These are phyloP conservation scores for Laticauda colubrina DNA, from an alignment of 2,113 vertebrate species.

Conservation along the genomic window DNA sequence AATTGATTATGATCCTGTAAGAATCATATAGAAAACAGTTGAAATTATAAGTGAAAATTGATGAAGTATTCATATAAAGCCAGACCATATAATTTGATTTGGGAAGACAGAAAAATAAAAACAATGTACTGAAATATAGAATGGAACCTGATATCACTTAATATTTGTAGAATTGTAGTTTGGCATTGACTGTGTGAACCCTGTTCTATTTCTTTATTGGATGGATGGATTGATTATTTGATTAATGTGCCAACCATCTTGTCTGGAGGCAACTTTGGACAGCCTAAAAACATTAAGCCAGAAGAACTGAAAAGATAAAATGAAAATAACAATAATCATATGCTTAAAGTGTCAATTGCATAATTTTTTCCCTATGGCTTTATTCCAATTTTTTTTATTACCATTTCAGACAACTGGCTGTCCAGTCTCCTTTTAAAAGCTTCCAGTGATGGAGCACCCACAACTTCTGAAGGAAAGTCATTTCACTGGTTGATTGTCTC, in stretches of 20 bases:
- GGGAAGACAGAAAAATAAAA: neutral
- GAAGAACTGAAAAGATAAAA: neutral
- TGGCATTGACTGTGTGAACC: neutral
- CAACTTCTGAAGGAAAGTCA: no score
- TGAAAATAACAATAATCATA: no score
- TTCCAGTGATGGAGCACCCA: no score
- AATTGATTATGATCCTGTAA: slow-evolving; percentile 1
- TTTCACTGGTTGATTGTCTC: no score
- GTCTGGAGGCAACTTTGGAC: neutral
- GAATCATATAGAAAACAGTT: neutral
- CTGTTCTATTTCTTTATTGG: neutral
- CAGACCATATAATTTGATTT: neutral
- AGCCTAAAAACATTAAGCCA: neutral
- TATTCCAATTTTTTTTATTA: neutral
- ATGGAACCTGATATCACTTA: neutral
- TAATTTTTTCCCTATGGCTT: neutral
- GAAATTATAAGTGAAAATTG: neutral
- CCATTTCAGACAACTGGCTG: no score
- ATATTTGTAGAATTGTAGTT: neutral
- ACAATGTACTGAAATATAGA: neutral
- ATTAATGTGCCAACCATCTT: neutral
- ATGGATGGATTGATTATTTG: neutral
- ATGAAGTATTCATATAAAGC: neutral
- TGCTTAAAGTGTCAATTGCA: neutral
- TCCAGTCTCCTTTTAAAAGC: no score